Evolutionary conservation across 2,888 invertebrate genomes (phyloP), one percentile per base, ranked within the genome.

Genomic region (Ptilodon capucinus): DNA sequence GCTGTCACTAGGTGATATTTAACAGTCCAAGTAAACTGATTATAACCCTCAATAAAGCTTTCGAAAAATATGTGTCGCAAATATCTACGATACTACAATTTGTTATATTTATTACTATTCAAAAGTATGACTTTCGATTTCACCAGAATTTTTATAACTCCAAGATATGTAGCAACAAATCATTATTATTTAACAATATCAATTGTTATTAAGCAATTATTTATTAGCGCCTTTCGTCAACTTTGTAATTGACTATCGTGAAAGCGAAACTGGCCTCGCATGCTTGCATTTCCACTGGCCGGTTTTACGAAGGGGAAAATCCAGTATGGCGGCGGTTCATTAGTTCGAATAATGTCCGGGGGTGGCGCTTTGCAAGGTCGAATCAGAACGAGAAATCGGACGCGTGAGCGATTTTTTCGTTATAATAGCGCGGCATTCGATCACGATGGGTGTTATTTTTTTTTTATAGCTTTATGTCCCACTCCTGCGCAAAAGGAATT

Each of bases 221-320:
- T 14, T 21, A 34, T 21, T 39, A 43, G 42, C 40, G 51, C 44
- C 55, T 63, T 63, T 63, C 52, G 54, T 60, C 50, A 57, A 60
- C 42, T 7, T 43, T 35, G 48, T 51, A 60, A 57, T 57, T 48
- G 60, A 62, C 38, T 59, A 47, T 60, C 60, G 76, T 69, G 85
- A 88, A 87, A 88, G 87, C 68, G 76, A 82, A 54, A 76, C 76
- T 78, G 76, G 75, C 76, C 74, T 77, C 64, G 75, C 71, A 62
- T 63, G 69, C 36, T 13, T 11, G 25, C 62, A 71, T 83, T 84
- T 81, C 79, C 75, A 79, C 60, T 71, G 56, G 66, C 57, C 62
- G 51, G 56, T 57, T 64, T 65, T 67, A 66, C 70, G 79, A 80
- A 79, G 79, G 85, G 83, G 86, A 86, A 86, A 86, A 82, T 67